Conservation (phyloP, 2,888 invertebrate genomes). For the Leptinotarsa juncta region DNA sequence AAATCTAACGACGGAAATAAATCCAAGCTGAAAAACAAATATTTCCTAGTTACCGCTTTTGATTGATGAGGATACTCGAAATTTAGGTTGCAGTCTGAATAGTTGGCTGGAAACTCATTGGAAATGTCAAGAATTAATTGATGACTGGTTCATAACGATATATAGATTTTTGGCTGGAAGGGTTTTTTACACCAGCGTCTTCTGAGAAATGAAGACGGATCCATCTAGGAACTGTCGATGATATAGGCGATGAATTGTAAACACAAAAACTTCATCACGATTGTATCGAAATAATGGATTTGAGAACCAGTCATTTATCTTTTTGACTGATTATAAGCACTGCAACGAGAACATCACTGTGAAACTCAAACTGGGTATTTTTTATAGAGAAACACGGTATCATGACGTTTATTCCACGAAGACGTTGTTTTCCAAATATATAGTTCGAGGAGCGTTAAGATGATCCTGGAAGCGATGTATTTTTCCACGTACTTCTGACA, state of each 20-base stretch:
- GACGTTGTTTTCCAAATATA: too few relatives aligned
- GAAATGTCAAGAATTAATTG: conserved; percentile 42
- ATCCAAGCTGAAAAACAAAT: conserved; percentile 17
- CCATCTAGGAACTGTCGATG: not conserved
- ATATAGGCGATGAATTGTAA: not conserved
- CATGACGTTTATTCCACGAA: too few relatives aligned
- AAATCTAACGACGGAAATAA: not conserved
- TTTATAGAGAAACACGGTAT: too few relatives aligned
- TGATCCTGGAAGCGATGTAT: too few relatives aligned
- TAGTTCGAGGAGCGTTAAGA: too few relatives aligned
- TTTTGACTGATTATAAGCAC: too few relatives aligned
- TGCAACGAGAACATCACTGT: too few relatives aligned
- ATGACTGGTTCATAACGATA: conserved; percentile 40
- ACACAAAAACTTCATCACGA: not conserved
- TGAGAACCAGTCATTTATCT: too few relatives aligned
- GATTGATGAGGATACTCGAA: conserved; percentile 39
- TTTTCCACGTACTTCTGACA: too few relatives aligned
- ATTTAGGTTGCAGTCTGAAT: conserved; percentile 41
- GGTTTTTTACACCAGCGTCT: not conserved
- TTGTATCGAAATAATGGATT: not conserved
- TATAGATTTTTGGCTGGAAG: conserved; percentile 2
- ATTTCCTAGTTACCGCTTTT: conserved; percentile 28
- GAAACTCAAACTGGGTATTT: too few relatives aligned
- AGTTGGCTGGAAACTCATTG: conserved; percentile 36
- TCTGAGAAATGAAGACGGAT: not conserved